Conservation (phyloP, 2,113 vertebrate species). For the Craseonycteris thonglongyai region DNA sequence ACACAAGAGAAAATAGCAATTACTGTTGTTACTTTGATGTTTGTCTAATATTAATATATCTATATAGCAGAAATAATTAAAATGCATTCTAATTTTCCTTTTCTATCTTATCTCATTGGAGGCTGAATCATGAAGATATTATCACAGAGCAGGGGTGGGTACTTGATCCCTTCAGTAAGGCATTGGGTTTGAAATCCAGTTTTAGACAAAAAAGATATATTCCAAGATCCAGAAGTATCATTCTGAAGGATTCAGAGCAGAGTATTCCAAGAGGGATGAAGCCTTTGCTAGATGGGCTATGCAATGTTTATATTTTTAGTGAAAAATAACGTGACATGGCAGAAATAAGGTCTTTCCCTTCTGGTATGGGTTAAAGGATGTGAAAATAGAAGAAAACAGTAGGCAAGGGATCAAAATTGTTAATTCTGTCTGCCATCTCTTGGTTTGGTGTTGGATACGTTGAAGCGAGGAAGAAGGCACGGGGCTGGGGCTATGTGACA, state of each 20-base stretch:
- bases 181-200: not conserved
- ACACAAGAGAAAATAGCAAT: not conserved
- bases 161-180: not conserved
- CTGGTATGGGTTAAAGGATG: not conserved
- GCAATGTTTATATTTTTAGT: not conserved
- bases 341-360: not conserved
- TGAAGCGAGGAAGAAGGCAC: not conserved
- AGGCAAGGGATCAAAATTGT: not conserved
- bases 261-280: not conserved
- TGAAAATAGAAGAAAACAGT: not conserved
- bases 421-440: not conserved
- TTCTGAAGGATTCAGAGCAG: not conserved
- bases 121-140: not conserved
- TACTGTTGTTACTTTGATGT: not conserved
- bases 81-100: not conserved
- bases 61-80: not conserved
- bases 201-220: not conserved
- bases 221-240: not conserved
- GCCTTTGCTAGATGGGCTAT: not conserved
- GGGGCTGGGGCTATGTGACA: too few species aligned
- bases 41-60: not conserved
- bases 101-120: not conserved
- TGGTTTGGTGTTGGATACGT: not conserved
- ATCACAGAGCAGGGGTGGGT: not conserved
- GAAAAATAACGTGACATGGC: not conserved